Evolutionary conservation across 2,888 invertebrate species (phyloP).

Genomic region (Caenorhabditis macrosperma): DNA sequence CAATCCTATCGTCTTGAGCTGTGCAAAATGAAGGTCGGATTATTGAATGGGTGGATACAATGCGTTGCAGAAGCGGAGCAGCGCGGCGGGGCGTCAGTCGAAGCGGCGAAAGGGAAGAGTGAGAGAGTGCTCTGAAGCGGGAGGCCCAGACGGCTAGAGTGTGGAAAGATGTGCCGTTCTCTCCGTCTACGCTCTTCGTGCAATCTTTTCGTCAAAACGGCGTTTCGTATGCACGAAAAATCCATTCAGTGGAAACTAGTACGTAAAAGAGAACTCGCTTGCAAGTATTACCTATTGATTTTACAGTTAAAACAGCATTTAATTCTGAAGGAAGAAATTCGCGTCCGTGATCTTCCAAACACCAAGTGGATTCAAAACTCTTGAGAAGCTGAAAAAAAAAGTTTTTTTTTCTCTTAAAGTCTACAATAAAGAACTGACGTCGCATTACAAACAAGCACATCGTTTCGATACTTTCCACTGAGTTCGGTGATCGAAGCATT

Average conservation of each 20-base stretch:
- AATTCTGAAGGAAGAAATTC: conserved; percentile 56
- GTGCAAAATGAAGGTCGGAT: conserved; percentile 39
- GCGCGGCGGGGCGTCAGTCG: conserved; percentile 23
- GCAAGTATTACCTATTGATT: background rate
- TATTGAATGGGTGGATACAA: conserved; percentile 45
- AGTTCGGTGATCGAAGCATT: conserved; percentile 44
- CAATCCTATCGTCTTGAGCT: conserved; percentile 9
- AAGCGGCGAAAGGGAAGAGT: conserved; percentile 4
- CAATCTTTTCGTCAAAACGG: conserved; percentile 33
- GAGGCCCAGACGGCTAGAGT: conserved; percentile 43
- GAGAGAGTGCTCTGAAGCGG: conserved; percentile 35
- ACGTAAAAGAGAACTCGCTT: conserved; percentile 4
- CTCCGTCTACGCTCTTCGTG: conserved; percentile 32
- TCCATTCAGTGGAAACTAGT: conserved; percentile 38
- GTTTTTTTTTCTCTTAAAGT: background rate
- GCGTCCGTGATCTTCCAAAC: conserved; percentile 66
- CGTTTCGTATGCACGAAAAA: conserved; percentile 50
- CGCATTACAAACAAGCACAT: conserved; percentile 60
- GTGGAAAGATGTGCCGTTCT: conserved; percentile 47
- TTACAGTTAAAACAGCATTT: background rate
- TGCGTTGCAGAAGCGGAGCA: conserved; percentile 48
- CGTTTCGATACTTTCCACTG: conserved; percentile 53
- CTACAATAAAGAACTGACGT: conserved; percentile 49
- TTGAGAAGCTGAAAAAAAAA: conserved; percentile 63
- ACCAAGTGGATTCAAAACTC: conserved; percentile 68